phyloP scores from a whole-genome alignment of 2,113 vertebrate genomes.

The Machaerirhynchus nigripectus region DNA sequence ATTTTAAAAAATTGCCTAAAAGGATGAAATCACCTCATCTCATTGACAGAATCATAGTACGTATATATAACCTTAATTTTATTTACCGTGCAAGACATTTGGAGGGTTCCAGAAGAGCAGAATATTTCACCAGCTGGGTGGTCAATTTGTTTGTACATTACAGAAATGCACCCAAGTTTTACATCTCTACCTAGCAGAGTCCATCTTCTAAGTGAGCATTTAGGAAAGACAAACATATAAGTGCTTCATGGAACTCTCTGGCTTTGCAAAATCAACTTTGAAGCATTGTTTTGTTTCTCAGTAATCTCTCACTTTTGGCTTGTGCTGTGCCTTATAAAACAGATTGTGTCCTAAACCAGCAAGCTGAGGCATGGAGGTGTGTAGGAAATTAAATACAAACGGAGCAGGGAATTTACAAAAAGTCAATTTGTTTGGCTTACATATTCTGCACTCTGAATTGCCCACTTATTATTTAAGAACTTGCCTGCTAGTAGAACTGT shows the following conservation, averaged over 20 bases:
- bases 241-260: neutral
- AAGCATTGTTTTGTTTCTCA: neutral
- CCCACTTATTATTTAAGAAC: neutral
- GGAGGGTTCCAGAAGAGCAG: neutral
- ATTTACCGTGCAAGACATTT: neutral
- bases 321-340: neutral
- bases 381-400: neutral
- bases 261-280: neutral
- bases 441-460: neutral
- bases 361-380: neutral
- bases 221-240: neutral
- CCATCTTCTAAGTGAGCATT: neutral
- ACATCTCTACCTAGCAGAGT: neutral
- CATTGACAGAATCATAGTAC: neutral
- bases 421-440: neutral
- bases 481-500: neutral
- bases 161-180: neutral
- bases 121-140: neutral
- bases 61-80: neutral
- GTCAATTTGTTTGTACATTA: neutral
- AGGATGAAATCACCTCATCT: neutral
- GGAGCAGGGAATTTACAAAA: neutral
- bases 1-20: neutral
- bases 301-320: neutral
- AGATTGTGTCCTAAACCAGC: neutral